Evolutionary conservation across 2,113 vertebrate genomes (phyloP).

Genomic region (Arizona elegans): DNA sequence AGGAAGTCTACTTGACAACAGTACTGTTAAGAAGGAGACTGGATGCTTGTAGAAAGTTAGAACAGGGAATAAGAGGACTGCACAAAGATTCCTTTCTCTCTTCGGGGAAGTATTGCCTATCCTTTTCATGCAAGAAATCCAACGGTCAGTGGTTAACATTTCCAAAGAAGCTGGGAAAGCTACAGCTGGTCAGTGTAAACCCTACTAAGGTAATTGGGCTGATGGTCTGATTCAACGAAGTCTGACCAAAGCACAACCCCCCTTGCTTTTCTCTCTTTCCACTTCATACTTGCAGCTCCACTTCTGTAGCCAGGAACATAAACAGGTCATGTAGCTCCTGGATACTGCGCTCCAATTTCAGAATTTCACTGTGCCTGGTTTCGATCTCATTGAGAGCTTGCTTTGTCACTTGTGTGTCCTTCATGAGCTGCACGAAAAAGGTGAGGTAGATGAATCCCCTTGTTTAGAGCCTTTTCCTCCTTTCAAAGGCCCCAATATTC

Average conservation of each 20-base stretch:
- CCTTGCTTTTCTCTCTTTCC: background rate
- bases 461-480: background rate
- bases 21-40: no score
- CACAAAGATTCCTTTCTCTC: background rate
- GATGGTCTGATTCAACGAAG: no score
- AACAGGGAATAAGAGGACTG: background rate
- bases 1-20: no score
- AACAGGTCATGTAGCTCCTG: conserved; percentile 88
- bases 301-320: conserved; percentile 84
- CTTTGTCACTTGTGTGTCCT: conserved; percentile 79
- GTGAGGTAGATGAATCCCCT: background rate
- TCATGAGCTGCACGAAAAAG: conserved; percentile 74
- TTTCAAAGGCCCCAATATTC: background rate
- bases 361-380: conserved; percentile 84
- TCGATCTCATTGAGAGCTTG: conserved; percentile 89
- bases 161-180: no score
- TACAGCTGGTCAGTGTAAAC: background rate
- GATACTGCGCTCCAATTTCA: conserved; percentile 87
- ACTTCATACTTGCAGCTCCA: conserved; percentile 81
- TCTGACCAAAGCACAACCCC: background rate
- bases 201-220: background rate
- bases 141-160: background rate
- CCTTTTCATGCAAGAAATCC: background rate
- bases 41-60: no score
- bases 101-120: background rate